Percentiles rank a stretch among this genome's conserved stretches.
These are phyloP conservation scores for Melanotaenia nigrans DNA, from an alignment of 2,797 vertebrate species.

Conservation along the genomic window DNA sequence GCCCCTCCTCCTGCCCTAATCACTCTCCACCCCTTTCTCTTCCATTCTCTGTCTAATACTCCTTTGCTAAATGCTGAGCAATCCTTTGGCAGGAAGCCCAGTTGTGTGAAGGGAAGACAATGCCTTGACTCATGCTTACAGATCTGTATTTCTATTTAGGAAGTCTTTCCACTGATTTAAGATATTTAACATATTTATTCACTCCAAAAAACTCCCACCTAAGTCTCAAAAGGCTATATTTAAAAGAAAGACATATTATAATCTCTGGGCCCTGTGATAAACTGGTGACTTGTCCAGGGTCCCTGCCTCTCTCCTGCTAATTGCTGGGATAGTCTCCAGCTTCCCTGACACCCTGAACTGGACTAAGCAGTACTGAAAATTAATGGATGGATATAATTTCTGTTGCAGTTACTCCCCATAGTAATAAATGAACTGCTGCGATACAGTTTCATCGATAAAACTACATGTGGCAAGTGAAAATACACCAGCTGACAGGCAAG, in stretches of 20 bases:
- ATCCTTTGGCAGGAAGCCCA: constrained; percentile 66
- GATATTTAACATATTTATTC: background rate
- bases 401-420: background rate
- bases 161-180: background rate
- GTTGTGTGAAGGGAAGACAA: constrained; percentile 44
- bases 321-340: too few species aligned
- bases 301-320: too few species aligned
- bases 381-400: background rate
- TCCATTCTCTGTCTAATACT: constrained; percentile 27
- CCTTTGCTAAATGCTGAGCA: constrained; percentile 75
- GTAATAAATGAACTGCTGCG: background rate
- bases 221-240: background rate
- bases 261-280: too few species aligned
- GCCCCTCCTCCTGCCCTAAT: constrained; percentile 73
- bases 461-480: background rate
- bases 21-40: constrained; percentile 55
- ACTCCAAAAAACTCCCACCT: background rate
- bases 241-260: background rate
- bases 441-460: background rate
- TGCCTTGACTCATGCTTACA: constrained; percentile 15
- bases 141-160: constrained; percentile 1
- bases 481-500: background rate
- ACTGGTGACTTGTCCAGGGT: too few species aligned
- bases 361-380: too few species aligned
- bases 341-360: too few species aligned